Percentiles rank a stretch among this genome's conserved stretches.
These are phyloP conservation scores for Rhizoglyphus robini DNA, from an alignment of 1,140 invertebrate species.

Conservation along the genomic window DNA sequence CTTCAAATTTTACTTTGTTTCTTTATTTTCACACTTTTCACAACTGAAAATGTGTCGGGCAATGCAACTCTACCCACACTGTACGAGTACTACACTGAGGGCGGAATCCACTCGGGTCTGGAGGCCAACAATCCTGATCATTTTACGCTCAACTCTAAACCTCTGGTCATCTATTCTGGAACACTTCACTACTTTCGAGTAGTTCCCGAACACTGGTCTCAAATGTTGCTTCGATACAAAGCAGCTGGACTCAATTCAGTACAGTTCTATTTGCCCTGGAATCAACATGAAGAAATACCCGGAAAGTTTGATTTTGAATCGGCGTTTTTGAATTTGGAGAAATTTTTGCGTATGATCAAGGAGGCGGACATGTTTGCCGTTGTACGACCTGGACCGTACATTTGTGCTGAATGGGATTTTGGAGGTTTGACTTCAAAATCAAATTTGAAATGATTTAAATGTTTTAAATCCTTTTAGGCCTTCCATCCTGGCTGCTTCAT, in stretches of 20 bases:
- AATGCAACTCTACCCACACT: constrained; percentile 13
- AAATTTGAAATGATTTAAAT: too few relatives aligned
- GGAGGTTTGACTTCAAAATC: too few relatives aligned
- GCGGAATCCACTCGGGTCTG: constrained; percentile 15
- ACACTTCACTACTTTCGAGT: constrained; percentile 41
- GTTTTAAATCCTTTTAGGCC: too few relatives aligned
- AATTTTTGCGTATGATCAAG: constrained; percentile 36
- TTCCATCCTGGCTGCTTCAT: too few relatives aligned
- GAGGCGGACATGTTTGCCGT: constrained; percentile 36
- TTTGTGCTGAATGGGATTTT: constrained; percentile 42
- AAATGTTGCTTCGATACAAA: constrained; percentile 37
- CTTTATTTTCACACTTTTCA: too few relatives aligned
- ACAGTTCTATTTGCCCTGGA: constrained; percentile 41
- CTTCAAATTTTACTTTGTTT: too few relatives aligned
- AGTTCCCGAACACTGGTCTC: constrained; percentile 38
- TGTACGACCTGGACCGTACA: constrained; percentile 39
- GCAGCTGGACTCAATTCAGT: constrained; percentile 39
- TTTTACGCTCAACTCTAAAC: constrained; percentile 39
- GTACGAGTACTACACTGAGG: constrained; percentile 16
- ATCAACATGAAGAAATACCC: constrained; percentile 34
- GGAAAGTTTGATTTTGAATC: constrained; percentile 23
- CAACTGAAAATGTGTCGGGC: too few relatives aligned
- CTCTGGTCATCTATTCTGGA: constrained; percentile 40
- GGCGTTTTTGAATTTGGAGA: constrained; percentile 28
- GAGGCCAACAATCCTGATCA: constrained; percentile 26